A percentile compares a stretch with the other conserved stretches of the same genome.
Evolutionary conservation across 2,113 vertebrate species (phyloP).

Genomic region (Rhinolophus sinicus): DNA sequence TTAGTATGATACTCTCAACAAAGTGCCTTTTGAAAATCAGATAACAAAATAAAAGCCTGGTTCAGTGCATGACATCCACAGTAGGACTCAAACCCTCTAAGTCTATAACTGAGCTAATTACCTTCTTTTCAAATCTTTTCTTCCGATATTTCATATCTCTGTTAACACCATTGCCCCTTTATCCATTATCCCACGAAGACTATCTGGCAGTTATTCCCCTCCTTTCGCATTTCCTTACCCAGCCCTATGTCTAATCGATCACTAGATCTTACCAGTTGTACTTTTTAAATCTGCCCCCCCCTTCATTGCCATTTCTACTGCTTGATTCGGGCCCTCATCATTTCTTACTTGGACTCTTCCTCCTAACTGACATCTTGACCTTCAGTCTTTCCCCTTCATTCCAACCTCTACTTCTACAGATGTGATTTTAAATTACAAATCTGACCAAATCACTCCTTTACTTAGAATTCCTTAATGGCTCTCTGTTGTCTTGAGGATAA

Average conservation of each 20-base stretch:
- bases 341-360: not conserved
- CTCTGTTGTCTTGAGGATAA: not conserved
- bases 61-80: not conserved
- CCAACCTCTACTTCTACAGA: not conserved
- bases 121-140: not conserved
- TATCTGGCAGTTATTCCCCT: not conserved
- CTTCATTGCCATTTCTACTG: not conserved
- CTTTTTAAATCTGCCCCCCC: not conserved
- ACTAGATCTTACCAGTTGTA: not conserved
- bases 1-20: not conserved
- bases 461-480: constrained; percentile 23
- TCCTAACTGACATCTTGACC: not conserved
- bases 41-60: not conserved
- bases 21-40: constrained; percentile 22
- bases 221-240: not conserved
- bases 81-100: not conserved
- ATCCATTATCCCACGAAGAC: not conserved
- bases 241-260: not conserved
- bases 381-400: not conserved
- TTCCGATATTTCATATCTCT: not conserved
- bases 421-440: constrained; percentile 16
- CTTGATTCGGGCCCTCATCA: not conserved
- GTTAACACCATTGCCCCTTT: not conserved
- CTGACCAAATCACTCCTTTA: not conserved
- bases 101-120: not conserved